Evolutionary conservation across 2,888 invertebrate species (phyloP).

Genomic region (Drosophila buzzatii): DNA sequence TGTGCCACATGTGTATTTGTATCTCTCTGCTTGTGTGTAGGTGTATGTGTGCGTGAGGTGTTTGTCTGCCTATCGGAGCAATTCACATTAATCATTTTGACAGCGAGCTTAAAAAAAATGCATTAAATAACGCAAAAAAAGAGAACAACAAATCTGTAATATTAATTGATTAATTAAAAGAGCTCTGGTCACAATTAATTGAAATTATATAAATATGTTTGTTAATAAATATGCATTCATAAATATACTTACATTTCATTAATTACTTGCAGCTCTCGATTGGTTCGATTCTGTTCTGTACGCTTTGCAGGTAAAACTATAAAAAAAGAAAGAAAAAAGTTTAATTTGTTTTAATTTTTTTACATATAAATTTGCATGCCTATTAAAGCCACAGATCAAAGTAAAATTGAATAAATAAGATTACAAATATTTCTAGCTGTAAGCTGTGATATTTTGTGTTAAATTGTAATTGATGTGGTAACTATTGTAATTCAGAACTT

Average conservation of each 20-base stretch:
- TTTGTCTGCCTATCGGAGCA: conserved; percentile 17
- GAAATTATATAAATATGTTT: conserved; percentile 2
- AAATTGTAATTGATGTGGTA: conserved; percentile 32
- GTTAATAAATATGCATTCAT: not conserved
- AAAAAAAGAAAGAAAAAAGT: not conserved
- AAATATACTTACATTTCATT: not conserved
- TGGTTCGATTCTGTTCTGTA: not conserved
- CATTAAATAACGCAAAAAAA: conserved; percentile 17
- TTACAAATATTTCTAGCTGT: not conserved
- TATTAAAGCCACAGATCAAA: not conserved
- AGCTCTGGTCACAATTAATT: conserved; percentile 12
- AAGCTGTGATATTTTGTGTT: conserved; percentile 10
- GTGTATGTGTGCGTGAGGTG: not conserved
- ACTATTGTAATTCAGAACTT: conserved; percentile 26
- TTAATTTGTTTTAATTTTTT: not conserved
- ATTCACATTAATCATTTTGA: conserved; percentile 52
- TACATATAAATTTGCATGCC: conserved; percentile 38
- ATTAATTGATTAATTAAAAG: conserved; percentile 25
- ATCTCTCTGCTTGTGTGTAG: not conserved
- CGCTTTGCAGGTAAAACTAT: conserved; percentile 19
- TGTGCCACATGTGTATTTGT: conserved; percentile 8
- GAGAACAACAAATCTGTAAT: not conserved
- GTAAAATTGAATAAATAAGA: conserved; percentile 5
- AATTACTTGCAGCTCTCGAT: conserved; percentile 29
- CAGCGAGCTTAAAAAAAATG: conserved; percentile 6